phyloP scores from a whole-genome alignment of 2,888 invertebrate species.

The Electrophaes corylata region DNA sequence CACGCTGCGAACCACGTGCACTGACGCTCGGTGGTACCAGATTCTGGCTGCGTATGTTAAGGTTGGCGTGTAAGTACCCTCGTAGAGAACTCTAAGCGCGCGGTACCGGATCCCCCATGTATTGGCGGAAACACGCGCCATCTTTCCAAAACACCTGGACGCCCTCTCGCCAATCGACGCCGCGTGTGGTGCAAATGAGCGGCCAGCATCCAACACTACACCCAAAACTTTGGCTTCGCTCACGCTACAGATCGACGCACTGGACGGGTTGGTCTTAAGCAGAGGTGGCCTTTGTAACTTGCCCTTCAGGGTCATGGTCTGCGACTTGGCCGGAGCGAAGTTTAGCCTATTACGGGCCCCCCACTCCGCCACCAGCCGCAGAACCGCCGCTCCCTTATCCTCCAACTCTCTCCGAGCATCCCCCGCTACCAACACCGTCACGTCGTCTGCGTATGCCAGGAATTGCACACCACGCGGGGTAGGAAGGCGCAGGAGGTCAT shows the following conservation, averaged over 20 bases:
- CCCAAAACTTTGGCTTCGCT: slow-evolving; percentile 3
- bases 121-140: neutral
- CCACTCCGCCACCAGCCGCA: too few relatives aligned
- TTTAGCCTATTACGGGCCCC: too few relatives aligned
- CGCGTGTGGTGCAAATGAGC: slow-evolving; percentile 1
- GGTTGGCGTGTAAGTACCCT: too few relatives aligned
- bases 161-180: slow-evolving; percentile 1
- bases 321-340: slow-evolving; percentile 12
- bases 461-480: too few relatives aligned
- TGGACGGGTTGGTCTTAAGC: too few relatives aligned
- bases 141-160: neutral
- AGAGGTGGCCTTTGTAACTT: slow-evolving; percentile 5
- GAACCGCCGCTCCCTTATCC: too few relatives aligned
- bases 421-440: too few relatives aligned
- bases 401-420: too few relatives aligned
- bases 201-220: neutral
- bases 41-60: too few relatives aligned
- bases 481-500: too few relatives aligned
- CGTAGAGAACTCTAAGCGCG: neutral
- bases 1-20: slow-evolving; percentile 4
- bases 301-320: slow-evolving; percentile 1
- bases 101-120: slow-evolving; percentile 3
- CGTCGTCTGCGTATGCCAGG: too few relatives aligned
- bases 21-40: too few relatives aligned
- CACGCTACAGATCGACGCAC: slow-evolving; percentile 1